phyloP scores from a whole-genome alignment of 2,113 vertebrate genomes.

The Leptobrachium leishanense region DNA sequence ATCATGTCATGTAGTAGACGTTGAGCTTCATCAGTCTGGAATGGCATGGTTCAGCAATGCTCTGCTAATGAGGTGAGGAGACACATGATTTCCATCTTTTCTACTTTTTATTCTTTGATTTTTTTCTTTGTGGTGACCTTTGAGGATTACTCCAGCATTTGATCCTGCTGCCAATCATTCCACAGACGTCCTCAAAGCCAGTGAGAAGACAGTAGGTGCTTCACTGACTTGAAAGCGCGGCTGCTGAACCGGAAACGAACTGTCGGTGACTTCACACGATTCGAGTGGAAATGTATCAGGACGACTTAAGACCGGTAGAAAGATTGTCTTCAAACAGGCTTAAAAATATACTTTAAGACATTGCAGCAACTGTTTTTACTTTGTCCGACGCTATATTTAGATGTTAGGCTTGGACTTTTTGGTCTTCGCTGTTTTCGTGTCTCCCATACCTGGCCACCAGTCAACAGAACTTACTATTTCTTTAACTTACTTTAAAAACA shows the following conservation, averaged over 20 bases:
- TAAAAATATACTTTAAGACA: too few relatives aligned
- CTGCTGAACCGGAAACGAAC: constrained; percentile 37
- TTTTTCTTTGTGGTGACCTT: constrained; percentile 1
- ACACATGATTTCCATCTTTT: constrained; percentile 24
- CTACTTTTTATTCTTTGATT: neutral
- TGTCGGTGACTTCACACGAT: constrained; percentile 8
- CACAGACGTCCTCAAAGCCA: constrained; percentile 14
- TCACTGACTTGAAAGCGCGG: constrained; percentile 27
- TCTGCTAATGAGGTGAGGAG: constrained; percentile 42
- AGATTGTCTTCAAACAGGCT: neutral
- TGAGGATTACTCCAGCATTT: constrained; percentile 24
- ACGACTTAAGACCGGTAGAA: constrained; percentile 17
- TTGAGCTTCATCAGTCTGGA: constrained; percentile 12
- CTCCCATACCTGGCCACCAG: too few relatives aligned
- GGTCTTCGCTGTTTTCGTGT: too few relatives aligned
- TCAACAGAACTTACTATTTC: too few relatives aligned
- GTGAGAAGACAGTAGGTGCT: neutral
- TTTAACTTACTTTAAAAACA: too few relatives aligned
- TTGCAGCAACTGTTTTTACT: too few relatives aligned
- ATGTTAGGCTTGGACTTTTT: too few relatives aligned
- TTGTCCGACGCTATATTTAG: too few relatives aligned
- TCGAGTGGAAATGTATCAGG: constrained; percentile 15
- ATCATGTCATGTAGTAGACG: too few relatives aligned
- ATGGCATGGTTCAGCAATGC: neutral
- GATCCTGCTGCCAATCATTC: constrained; percentile 36